phyloP scores from a whole-genome alignment of 2,113 vertebrate species.

The Mobula hypostoma region DNA sequence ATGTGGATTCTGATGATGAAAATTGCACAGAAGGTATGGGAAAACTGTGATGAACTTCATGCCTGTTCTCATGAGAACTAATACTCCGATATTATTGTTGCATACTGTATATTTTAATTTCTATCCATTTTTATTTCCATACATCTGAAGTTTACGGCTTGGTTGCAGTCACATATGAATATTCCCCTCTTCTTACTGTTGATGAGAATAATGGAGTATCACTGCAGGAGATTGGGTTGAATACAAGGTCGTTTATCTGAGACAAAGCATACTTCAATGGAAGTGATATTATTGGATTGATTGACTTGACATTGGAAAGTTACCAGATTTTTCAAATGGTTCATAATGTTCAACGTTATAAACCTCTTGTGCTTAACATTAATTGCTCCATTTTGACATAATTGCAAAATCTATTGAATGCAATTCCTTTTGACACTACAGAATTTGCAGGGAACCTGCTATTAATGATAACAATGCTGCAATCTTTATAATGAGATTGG shows the following conservation, averaged over 20 bases:
- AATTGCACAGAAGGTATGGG: not conserved
- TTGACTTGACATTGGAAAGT: not conserved
- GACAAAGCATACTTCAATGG: not conserved
- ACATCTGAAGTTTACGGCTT: not conserved
- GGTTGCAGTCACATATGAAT: not conserved
- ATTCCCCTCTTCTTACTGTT: not conserved
- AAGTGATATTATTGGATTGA: not conserved
- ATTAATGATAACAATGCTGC: no score
- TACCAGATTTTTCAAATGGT: not conserved
- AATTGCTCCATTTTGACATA: not conserved
- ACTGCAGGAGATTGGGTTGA: not conserved
- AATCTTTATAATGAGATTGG: not conserved
- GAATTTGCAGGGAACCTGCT: not conserved
- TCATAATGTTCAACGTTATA: not conserved
- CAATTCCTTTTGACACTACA: not conserved
- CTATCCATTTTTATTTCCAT: not conserved
- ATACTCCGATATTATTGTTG: not conserved
- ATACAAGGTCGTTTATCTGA: not conserved
- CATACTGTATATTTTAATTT: no score
- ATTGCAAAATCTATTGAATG: not conserved
- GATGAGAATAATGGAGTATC: not conserved
- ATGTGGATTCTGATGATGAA: slow-evolving; percentile 32
- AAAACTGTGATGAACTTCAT: not conserved
- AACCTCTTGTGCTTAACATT: not conserved
- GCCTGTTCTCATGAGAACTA: not conserved